Evolutionary conservation across 1,140 invertebrate species (phyloP), one percentile per base, ranked within the genome.

Genomic region (Branchinecta lynchi): DNA sequence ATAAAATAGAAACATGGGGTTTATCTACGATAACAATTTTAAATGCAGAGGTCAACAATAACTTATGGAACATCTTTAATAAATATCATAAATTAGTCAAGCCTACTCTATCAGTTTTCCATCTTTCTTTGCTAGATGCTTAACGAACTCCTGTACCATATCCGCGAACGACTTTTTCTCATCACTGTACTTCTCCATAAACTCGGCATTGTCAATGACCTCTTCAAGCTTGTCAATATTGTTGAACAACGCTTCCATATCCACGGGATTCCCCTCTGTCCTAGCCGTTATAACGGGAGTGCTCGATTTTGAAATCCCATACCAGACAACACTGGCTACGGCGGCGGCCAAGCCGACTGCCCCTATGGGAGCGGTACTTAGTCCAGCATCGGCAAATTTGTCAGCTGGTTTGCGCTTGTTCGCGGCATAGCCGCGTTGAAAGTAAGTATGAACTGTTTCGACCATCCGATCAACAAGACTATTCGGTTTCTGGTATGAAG

Each of bases 391-490:
- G 12, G 51, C 51, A 15, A 60, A 15, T 6, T 60, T 60, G 12
- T 60, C 51, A 6, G 12, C 12, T 60, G 51, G 51, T 60, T 60
- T 60, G 3, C 51, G 51, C 6, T 60, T 60, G 12, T 60, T 60
- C 51, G 51, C 51, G 6, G 51, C 51, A 60, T 60, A 60, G 51
- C 51, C 51, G 6, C 51, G 51, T 20, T 60, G 51, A 60, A 60
- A 60, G 51, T 60, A 60, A 6, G 51, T 60, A 20, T 60, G 51
- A 20, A 60, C 51, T 15, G 51, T 15, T 20, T 60, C 51, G 12
- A 60, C 51, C 51, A 60, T 60, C 51, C 51, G 12, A 20, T 60
- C 51, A 60, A 60, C 51, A 15, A 60, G 17, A 60, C 51, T 60
- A 6, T 20, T 60, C 6, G 51, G 51, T 60, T 60, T 60, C 51